These are phyloP conservation scores for Drosophila phalerata DNA, from an alignment of 2,888 invertebrate genomes.

Conservation along the genomic window DNA sequence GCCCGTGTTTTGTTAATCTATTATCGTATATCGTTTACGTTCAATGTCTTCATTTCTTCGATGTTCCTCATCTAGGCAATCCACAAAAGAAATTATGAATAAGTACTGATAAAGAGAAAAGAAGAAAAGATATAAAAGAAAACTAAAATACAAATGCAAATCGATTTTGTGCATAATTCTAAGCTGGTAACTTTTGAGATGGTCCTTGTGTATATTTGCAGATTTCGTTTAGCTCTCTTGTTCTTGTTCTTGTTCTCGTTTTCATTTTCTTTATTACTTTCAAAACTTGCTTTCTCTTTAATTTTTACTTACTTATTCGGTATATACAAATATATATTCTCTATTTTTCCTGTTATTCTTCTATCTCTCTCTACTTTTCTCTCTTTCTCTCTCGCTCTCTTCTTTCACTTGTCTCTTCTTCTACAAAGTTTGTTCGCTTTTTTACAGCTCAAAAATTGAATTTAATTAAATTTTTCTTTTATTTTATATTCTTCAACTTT, in stretches of 20 bases:
- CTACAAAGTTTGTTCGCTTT: slow-evolving; percentile 48
- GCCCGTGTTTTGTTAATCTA: neutral
- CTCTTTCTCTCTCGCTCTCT: slow-evolving; percentile 44
- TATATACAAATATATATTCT: slow-evolving; percentile 33
- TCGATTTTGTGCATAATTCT: slow-evolving; percentile 35
- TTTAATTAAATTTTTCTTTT: slow-evolving; percentile 27
- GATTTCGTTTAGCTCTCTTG: slow-evolving; percentile 48
- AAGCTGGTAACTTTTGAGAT: slow-evolving; percentile 96
- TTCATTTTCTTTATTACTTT: slow-evolving; percentile 16
- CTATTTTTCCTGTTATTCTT: slow-evolving; percentile 26
- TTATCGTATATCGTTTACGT: slow-evolving; percentile 11
- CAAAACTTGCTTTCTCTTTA: slow-evolving; percentile 13
- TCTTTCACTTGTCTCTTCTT: slow-evolving; percentile 34
- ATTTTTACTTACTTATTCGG: slow-evolving; percentile 24
- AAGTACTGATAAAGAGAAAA: neutral
- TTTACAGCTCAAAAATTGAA: slow-evolving; percentile 36
- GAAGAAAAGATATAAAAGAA: neutral
- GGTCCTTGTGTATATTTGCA: slow-evolving; percentile 90
- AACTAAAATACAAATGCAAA: slow-evolving; percentile 20
- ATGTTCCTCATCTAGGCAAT: slow-evolving; percentile 33
- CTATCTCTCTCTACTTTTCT: slow-evolving; percentile 37
- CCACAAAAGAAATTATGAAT: slow-evolving; percentile 9
- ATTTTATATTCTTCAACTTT: slow-evolving; percentile 21
- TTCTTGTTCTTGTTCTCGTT: slow-evolving; percentile 20
- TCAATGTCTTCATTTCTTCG: slow-evolving; percentile 17